Evolutionary conservation across 2,797 vertebrate species (phyloP).

Genomic region (Chrysocyon brachyurus): DNA sequence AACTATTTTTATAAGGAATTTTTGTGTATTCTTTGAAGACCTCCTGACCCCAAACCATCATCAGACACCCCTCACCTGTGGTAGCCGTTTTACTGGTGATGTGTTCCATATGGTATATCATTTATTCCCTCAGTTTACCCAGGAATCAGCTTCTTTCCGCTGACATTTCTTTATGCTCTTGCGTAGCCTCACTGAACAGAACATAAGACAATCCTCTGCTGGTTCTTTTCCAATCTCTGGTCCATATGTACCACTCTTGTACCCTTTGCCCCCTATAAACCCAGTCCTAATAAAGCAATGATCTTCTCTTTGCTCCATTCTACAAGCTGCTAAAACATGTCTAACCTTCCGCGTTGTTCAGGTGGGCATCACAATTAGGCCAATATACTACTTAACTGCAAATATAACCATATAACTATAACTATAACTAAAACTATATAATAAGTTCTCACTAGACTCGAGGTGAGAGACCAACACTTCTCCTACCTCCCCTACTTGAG

Average conservation of each 20-base stretch:
- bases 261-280: not conserved
- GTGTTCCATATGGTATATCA: not conserved
- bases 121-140: not conserved
- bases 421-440: no score
- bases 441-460: not conserved
- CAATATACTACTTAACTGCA: not conserved
- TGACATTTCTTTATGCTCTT: not conserved
- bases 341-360: not conserved
- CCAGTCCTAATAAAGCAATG: not conserved
- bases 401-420: not conserved
- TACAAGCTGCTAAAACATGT: not conserved
- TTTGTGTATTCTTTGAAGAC: not conserved
- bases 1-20: not conserved
- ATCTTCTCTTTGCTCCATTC: not conserved
- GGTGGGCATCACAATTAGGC: not conserved
- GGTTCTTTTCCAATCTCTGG: not conserved
- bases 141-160: not conserved
- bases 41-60: not conserved
- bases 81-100: not conserved
- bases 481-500: not conserved
- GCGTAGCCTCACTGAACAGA: not conserved
- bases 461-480: not conserved
- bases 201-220: not conserved
- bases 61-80: rapidly evolving
- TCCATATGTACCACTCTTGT: not conserved